These are phyloP conservation scores for Chlamydotis undulata DNA, from an alignment of 2,113 vertebrate genomes.

Conservation along the genomic window DNA sequence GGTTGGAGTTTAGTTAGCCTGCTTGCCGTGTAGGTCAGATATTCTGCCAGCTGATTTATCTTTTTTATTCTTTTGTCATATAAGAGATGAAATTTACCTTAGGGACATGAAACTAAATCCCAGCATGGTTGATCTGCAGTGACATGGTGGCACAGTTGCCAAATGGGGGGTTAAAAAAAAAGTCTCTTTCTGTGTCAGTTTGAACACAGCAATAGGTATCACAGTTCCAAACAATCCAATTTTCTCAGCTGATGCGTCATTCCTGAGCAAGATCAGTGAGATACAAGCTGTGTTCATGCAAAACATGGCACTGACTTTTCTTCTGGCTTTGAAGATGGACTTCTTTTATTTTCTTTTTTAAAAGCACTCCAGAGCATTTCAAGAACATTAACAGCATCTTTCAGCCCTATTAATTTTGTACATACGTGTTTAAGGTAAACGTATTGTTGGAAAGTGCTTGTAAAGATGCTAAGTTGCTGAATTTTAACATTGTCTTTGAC, in stretches of 20 bases:
- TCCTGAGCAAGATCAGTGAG: background rate
- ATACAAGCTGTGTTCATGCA: background rate
- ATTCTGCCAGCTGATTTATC: background rate
- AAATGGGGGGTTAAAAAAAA: background rate
- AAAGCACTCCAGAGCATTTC: background rate
- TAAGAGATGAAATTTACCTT: constrained; percentile 6
- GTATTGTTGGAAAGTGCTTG: background rate
- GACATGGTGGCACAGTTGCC: background rate
- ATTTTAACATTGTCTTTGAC: background rate
- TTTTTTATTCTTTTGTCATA: constrained; percentile 14
- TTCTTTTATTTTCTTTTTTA: background rate
- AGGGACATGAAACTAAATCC: constrained; percentile 6
- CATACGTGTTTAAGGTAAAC: background rate
- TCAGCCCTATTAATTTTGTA: background rate
- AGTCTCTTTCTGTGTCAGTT: background rate
- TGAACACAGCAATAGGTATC: background rate
- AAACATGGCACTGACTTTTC: background rate
- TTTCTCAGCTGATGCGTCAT: background rate
- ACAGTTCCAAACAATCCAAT: background rate
- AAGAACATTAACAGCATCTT: background rate
- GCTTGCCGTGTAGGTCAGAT: constrained; percentile 2
- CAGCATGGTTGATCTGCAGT: constrained; percentile 5
- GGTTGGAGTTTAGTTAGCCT: constrained; percentile 6
- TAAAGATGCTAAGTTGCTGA: background rate
- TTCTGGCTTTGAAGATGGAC: background rate